Conservation (phyloP, 1,140 invertebrate genomes). For the Camponotus pennsylvanicus region DNA sequence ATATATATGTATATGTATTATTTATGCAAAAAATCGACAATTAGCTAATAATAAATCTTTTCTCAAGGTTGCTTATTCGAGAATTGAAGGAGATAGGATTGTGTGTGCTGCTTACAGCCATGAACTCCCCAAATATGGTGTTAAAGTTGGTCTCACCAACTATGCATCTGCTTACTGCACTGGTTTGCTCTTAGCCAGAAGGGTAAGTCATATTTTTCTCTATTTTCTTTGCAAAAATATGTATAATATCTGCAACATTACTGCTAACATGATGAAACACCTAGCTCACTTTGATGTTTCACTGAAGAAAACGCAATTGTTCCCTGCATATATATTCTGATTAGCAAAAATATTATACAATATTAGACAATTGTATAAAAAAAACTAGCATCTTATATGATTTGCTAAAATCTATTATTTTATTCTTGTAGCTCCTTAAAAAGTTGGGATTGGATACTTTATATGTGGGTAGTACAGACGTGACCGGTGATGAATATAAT, state of each 20-base stretch:
- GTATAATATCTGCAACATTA: constrained; percentile 1
- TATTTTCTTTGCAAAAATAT: background rate
- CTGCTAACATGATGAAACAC: constrained; percentile 81
- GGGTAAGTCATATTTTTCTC: constrained; percentile 87
- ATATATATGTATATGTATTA: background rate
- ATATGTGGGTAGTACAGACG: constrained; percentile 96
- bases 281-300: constrained; percentile 84
- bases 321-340: constrained; percentile 80
- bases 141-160: constrained; percentile 99
- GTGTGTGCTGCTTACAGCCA: constrained; percentile 99
- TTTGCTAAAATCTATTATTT: constrained; percentile 45
- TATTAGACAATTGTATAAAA: background rate
- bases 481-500: constrained; percentile 97
- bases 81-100: constrained; percentile 98
- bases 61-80: constrained; percentile 96
- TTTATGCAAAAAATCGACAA: background rate
- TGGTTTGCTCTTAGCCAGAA: constrained; percentile 97
- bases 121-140: constrained; percentile 97
- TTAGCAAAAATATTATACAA: constrained; percentile 27
- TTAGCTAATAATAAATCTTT: background rate
- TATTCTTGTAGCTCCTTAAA: constrained; percentile 90
- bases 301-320: constrained; percentile 83
- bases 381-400: background rate
- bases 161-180: constrained; percentile 99
- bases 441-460: constrained; percentile 96